A percentile compares a stretch with the other conserved stretches of the same genome.
phyloP scores from a whole-genome alignment of 1,140 invertebrate species.

The Drosophila navojoa region DNA sequence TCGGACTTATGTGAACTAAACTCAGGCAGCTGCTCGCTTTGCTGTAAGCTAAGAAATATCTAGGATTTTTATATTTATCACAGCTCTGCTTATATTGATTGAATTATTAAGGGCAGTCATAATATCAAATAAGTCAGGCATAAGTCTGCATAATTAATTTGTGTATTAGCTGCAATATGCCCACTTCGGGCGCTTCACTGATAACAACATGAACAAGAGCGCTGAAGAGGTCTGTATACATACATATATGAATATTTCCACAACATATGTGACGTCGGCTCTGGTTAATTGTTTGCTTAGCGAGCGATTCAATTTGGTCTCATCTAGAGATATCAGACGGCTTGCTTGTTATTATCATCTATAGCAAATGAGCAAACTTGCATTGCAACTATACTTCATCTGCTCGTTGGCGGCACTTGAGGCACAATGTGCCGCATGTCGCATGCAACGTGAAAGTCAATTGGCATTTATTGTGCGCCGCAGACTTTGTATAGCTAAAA shows the following conservation, averaged over 20 bases:
- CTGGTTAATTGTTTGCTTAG: conserved; percentile 52
- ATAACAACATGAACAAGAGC: not conserved
- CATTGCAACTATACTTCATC: conserved; percentile 41
- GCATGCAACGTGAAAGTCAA: conserved; percentile 56
- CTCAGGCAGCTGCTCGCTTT: too few species aligned
- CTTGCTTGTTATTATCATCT: conserved; percentile 12
- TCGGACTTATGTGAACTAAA: too few species aligned
- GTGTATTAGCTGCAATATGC: not conserved
- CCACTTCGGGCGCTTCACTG: not conserved
- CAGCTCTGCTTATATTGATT: too few species aligned
- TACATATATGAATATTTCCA: conserved; percentile 7
- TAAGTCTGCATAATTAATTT: too few species aligned
- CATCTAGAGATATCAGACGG: not conserved
- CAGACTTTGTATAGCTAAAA: conserved; percentile 83
- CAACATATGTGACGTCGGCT: conserved; percentile 57
- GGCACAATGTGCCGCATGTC: conserved; percentile 7
- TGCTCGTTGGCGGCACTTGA: conserved; percentile 1
- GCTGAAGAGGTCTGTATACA: conserved; percentile 6
- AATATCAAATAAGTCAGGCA: too few species aligned
- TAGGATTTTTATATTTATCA: too few species aligned
- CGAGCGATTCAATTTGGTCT: conserved; percentile 39
- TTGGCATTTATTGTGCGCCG: conserved; percentile 75
- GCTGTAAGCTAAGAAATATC: too few species aligned
- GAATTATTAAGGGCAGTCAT: too few species aligned
- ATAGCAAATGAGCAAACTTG: conserved; percentile 43